A percentile compares a stretch with the other conserved stretches of the same genome.
These are phyloP conservation scores for Venturia canescens DNA, from an alignment of 1,140 invertebrate genomes.

Conservation along the genomic window DNA sequence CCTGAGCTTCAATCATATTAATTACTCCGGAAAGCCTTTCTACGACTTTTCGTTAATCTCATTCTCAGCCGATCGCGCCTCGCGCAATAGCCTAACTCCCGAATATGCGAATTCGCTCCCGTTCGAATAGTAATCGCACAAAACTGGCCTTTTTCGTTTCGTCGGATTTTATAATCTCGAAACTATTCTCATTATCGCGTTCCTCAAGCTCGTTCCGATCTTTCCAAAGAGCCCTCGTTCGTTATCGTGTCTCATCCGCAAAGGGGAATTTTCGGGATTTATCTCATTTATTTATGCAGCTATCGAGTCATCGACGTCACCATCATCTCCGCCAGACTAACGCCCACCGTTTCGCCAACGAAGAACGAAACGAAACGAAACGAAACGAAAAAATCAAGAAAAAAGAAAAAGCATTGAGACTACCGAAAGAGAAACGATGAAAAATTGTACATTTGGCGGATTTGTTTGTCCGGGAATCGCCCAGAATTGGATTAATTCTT, in stretches of 20 bases:
- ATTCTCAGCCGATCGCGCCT: neutral
- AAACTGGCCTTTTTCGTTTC: no score
- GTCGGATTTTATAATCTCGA: no score
- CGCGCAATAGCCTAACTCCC: neutral
- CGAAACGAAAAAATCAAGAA: no score
- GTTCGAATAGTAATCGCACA: no score
- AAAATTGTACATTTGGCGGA: conserved; percentile 16
- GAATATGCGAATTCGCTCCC: neutral
- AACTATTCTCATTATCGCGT: no score
- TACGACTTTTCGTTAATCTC: conserved; percentile 47
- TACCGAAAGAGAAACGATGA: conserved; percentile 23
- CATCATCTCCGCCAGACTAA: conserved; percentile 51
- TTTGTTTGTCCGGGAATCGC: conserved; percentile 6
- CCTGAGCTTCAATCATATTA: conserved; percentile 67
- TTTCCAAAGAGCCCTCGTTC: no score
- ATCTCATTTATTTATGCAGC: conserved; percentile 34
- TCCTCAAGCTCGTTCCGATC: no score
- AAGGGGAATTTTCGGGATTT: neutral
- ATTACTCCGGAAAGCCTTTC: conserved; percentile 60
- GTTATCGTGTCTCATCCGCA: neutral
- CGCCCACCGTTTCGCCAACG: conserved; percentile 42
- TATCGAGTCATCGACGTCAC: conserved; percentile 28
- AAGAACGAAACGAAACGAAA: no score
- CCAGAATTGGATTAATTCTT: conserved; percentile 35
- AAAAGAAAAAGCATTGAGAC: conserved; percentile 20